Percentiles rank a stretch among this genome's conserved stretches.
Conservation (phyloP, 2,113 vertebrate genomes). For the Corapipo altera region DNA sequence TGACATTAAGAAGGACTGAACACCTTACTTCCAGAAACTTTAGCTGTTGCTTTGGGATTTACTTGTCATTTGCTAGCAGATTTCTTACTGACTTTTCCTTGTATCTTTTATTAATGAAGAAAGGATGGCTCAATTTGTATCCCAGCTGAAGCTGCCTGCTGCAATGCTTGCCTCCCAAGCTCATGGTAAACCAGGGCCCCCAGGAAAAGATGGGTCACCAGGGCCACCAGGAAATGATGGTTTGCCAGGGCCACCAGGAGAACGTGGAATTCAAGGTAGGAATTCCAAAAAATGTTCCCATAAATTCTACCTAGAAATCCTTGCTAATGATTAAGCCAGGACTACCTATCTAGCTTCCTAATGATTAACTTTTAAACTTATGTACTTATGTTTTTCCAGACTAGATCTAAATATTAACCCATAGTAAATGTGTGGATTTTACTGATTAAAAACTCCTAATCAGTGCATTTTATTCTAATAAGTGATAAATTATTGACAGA, state of each 20-base stretch:
- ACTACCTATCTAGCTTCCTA: conserved; percentile 46
- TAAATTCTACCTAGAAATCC: not conserved
- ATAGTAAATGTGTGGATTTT: conserved; percentile 50
- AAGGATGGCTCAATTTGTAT: conserved; percentile 78
- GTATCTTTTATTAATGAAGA: conserved; percentile 67
- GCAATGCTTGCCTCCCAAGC: conserved; percentile 87
- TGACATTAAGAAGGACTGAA: not conserved
- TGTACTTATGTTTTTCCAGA: conserved; percentile 51
- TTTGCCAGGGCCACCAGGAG: conserved; percentile 87
- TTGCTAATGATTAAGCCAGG: conserved; percentile 38
- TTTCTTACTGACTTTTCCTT: conserved; percentile 1
- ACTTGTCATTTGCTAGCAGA: not conserved
- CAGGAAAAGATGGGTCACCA: conserved; percentile 88
- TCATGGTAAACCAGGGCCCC: conserved; percentile 86
- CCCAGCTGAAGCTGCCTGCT: conserved; percentile 85
- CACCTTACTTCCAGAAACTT: not conserved
- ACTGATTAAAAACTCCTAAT: conserved; percentile 66
- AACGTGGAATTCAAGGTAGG: conserved; percentile 91
- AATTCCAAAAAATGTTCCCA: not conserved
- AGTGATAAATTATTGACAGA: conserved; percentile 10
- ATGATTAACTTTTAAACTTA: conserved; percentile 63
- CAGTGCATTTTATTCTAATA: conserved; percentile 60
- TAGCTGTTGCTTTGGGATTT: not conserved
- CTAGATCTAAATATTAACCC: conserved; percentile 61
- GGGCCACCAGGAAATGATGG: conserved; percentile 90